Conservation (phyloP, 2,797 vertebrate genomes). For the Microctenopoma steveboyesi region DNA sequence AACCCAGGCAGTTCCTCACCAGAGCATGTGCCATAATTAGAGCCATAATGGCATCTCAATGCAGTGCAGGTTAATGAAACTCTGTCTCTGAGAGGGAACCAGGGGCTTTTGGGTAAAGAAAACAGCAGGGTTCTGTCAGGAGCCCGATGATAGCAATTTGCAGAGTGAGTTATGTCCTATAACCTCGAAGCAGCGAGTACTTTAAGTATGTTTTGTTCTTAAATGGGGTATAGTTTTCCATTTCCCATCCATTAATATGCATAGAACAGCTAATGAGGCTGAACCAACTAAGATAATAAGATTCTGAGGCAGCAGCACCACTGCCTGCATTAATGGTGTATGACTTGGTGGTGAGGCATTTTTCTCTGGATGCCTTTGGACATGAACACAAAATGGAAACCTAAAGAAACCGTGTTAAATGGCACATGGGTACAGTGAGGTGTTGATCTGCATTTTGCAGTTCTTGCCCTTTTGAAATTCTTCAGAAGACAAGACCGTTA, state of each 20-base stretch:
- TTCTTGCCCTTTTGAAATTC: slow-evolving; percentile 53
- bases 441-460: slow-evolving; percentile 65
- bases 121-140: slow-evolving; percentile 85
- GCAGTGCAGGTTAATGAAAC: slow-evolving; percentile 84
- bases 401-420: slow-evolving; percentile 57
- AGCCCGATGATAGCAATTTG: slow-evolving; percentile 86
- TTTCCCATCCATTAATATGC: slow-evolving; percentile 87
- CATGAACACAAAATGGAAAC: slow-evolving; percentile 59
- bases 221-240: slow-evolving; percentile 83
- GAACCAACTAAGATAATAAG: slow-evolving; percentile 87
- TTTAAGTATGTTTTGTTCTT: slow-evolving; percentile 82
- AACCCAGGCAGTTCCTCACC: slow-evolving; percentile 74
- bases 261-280: slow-evolving; percentile 86
- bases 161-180: slow-evolving; percentile 86
- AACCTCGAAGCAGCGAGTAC: slow-evolving; percentile 75
- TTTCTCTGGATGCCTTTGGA: slow-evolving; percentile 76
- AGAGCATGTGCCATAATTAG: slow-evolving; percentile 85
- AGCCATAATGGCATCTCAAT: slow-evolving; percentile 85
- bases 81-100: slow-evolving; percentile 79
- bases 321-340: slow-evolving; percentile 80
- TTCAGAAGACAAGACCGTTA: slow-evolving; percentile 39
- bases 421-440: slow-evolving; percentile 49
- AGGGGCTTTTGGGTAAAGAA: slow-evolving; percentile 84
- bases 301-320: slow-evolving; percentile 78
- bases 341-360: slow-evolving; percentile 80